Evolutionary conservation across 2,797 vertebrate genomes (phyloP), one percentile per base, ranked within the genome.

Genomic region (Channa striata): DNA sequence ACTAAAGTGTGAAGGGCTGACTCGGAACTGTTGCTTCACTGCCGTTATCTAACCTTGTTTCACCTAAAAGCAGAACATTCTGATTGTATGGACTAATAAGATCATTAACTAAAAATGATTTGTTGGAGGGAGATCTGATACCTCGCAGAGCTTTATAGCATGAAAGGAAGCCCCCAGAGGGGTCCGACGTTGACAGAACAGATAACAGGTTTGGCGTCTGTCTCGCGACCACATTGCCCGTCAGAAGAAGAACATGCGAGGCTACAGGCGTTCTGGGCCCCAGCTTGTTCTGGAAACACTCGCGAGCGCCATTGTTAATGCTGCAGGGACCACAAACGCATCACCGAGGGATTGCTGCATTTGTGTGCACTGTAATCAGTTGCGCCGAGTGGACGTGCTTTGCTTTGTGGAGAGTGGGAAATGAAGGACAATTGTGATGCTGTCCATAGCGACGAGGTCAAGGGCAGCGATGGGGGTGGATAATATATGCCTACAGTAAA

Each of bases 41-140:
- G 43, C 61, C 61, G 46, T 42, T 67, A 72, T 74, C 67, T 61
- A 21, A 69, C 52, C 25, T 20, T 6, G 37, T 66, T 57, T 72
- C 46, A 54, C 67, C 74, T 54, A 59, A 76, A 74, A 72, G 59
- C 61, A 66, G 50, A 30, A 63, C 70, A 84, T 75, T 61, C 50
- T 68, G 63, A 75, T 51, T 42, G 65, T 48, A 50, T 40, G n/a
- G 16, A 62, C 48, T 70, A 66, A 77, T 72, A 62, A 58, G 34
- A 56, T 81, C 47, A 83, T 80, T 81, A 75, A 68, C 47, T 53
- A 49, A 77, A 86, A 77, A 72, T 75, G 25, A 77, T 51, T 81
- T 48, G 48, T 72, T 74, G 36, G 59, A 71, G 58, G 59, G 50
- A 21, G 34, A 70, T 70, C 57, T 81, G 62, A 77, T 71, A 57